Evolutionary conservation across 2,113 vertebrate genomes (phyloP).

Genomic region (Hippocampus mohnikei): DNA sequence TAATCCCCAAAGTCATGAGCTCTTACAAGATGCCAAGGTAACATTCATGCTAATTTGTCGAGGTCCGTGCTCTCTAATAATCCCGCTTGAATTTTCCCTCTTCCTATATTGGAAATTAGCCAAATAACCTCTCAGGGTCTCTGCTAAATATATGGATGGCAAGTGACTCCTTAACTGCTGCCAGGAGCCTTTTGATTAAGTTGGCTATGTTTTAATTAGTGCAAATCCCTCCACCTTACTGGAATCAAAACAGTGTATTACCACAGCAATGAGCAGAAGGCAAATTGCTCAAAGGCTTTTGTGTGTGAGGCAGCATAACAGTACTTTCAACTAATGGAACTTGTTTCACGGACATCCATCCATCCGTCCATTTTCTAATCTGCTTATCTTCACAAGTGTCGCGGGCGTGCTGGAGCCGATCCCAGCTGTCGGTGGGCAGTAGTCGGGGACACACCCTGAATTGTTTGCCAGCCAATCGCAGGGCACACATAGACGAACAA

Average conservation of each 20-base stretch:
- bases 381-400: too few species aligned
- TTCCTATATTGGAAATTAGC: slow-evolving; percentile 28
- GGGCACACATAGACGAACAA: too few species aligned
- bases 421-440: too few species aligned
- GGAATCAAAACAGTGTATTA: slow-evolving; percentile 37
- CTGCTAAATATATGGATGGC: slow-evolving; percentile 32
- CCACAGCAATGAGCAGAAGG: slow-evolving; percentile 13
- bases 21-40: slow-evolving; percentile 20
- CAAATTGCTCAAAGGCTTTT: slow-evolving; percentile 19
- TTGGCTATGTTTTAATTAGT: slow-evolving; percentile 44
- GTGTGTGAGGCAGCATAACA: slow-evolving; percentile 30
- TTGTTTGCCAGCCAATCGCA: too few species aligned
- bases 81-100: slow-evolving; percentile 7
- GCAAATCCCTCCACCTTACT: slow-evolving; percentile 41
- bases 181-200: slow-evolving; percentile 40
- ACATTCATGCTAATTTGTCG: not conserved
- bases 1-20: not conserved
- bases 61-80: slow-evolving; percentile 7
- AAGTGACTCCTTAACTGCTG: slow-evolving; percentile 45
- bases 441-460: too few species aligned
- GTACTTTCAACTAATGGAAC: slow-evolving; percentile 3
- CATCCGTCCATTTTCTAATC: not conserved
- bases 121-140: slow-evolving; percentile 25
- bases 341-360: not conserved
- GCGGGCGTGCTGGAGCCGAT: too few species aligned